These are phyloP conservation scores for Vollenhovia emeryi DNA, from an alignment of 1,140 invertebrate genomes.

Conservation along the genomic window DNA sequence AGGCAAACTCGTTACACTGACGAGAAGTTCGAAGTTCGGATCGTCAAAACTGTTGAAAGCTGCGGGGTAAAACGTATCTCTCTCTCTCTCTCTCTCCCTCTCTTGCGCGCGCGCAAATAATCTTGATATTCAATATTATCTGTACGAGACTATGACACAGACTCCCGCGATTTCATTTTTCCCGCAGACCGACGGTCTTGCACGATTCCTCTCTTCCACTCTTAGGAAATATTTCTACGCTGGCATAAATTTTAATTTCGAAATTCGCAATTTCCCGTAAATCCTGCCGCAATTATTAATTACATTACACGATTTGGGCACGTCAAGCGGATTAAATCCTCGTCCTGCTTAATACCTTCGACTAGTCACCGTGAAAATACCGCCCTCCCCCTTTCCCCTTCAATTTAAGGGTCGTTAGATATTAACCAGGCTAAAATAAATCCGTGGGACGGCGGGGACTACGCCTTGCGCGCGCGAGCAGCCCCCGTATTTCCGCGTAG, in stretches of 20 bases:
- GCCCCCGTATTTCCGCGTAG: conserved; percentile 16
- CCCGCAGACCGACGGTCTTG: not conserved
- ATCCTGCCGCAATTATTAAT: conserved; percentile 51
- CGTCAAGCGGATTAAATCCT: conserved; percentile 49
- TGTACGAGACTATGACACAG: not conserved
- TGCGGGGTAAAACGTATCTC: not conserved
- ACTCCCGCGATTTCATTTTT: not conserved
- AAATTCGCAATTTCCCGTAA: conserved; percentile 6
- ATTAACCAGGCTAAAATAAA: conserved; percentile 59
- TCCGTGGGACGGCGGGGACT: conserved; percentile 1
- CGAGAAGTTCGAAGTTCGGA: conserved; percentile 32
- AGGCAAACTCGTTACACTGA: conserved; percentile 14
- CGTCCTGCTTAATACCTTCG: conserved; percentile 13
- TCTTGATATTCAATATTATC: conserved; percentile 30
- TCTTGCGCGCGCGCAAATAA: not conserved
- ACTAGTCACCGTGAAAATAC: conserved; percentile 30
- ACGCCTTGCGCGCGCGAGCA: not conserved
- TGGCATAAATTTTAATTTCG: not conserved
- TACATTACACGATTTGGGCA: conserved; percentile 10
- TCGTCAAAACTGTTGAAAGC: conserved; percentile 1
- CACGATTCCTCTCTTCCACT: not conserved
- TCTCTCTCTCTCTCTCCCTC: no score
- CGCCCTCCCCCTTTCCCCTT: not conserved
- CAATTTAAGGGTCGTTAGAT: conserved; percentile 28
- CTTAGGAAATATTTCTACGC: not conserved